Base-by-base conservation (phyloP, 2,113 vertebrate genomes). In the Tamias sibiricus region DNA sequence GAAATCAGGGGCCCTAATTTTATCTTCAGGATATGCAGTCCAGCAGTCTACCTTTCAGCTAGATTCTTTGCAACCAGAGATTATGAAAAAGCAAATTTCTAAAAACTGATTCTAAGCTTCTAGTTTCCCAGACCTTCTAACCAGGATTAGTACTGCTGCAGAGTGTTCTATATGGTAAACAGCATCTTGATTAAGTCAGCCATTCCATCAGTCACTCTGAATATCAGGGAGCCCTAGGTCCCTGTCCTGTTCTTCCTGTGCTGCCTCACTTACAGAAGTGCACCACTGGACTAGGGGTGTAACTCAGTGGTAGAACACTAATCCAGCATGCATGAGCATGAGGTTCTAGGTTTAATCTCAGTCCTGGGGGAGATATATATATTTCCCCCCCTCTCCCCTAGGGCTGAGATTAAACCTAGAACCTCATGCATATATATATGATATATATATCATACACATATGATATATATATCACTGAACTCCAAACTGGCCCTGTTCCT, bases 1-100 rank as follows among this genome's bases (percentile, higher is more conserved):
- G 42, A 94, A 90, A 83, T 87, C 42, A 81, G 69, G n/a, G 28
- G 69, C 37, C 42, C 37, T 82, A 32, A 64, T 54, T 93, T 87
- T 66, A n/a, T 79, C 66, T 47, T 82, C 20, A 95, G 86, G 64
- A 81, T 71, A 54, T 14, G 22, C 52, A 85, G 42, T 44, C 52
- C 8, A 75, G 32, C 32, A 72, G 24, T 86, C 79, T 76, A 8
- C 80, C 64, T 30, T 44, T 57, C 35, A 86, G 19, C 68, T 79
- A 47, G 22, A 20, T 94, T 20, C 22, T 83, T 49, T 95, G 85
- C 93, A 74, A 40, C 26, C 47, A 91, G 37, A 57, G 71, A 57
- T 62, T n/a, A 47, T 77, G 68, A 76, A 91, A 84, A 93, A 71
- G 40, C 64, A 77, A 49, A 42, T 40, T 62, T n/a, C 69, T 74